Evolutionary conservation across 2,797 vertebrate genomes (phyloP).

Genomic region (Esox masquinongy): DNA sequence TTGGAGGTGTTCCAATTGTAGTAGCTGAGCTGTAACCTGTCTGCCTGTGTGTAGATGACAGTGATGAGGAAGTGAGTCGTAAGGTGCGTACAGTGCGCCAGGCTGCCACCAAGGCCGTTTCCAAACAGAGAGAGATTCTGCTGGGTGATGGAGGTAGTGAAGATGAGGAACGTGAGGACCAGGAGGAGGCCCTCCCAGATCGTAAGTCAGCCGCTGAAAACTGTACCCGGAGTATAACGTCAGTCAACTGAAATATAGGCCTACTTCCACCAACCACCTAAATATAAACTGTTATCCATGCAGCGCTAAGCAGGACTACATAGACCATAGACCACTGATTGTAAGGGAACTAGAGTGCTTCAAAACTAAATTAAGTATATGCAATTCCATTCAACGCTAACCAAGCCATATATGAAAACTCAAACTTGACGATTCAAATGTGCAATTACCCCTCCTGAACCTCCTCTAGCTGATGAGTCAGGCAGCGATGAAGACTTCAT

Average conservation of each 20-base stretch:
- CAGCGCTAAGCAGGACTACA: too few relatives aligned
- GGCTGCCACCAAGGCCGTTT: conserved; percentile 96
- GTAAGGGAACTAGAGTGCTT: too few relatives aligned
- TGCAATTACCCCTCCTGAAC: not conserved
- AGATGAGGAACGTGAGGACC: conserved; percentile 91
- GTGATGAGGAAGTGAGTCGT: conserved; percentile 93
- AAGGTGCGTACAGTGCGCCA: conserved; percentile 93
- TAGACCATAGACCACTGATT: too few relatives aligned
- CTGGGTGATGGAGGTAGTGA: conserved; percentile 93
- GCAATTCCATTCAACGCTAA: too few relatives aligned
- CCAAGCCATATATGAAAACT: too few relatives aligned
- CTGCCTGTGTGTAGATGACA: conserved; percentile 81
- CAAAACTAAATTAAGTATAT: too few relatives aligned
- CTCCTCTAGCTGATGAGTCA: conserved; percentile 72
- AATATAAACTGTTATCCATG: too few relatives aligned
- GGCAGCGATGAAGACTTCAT: conserved; percentile 97
- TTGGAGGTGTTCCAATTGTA: not conserved
- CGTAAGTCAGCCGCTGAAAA: conserved; percentile 76
- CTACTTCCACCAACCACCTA: not conserved
- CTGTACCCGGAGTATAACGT: not conserved
- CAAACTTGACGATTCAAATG: not conserved
- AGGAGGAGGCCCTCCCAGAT: conserved; percentile 86
- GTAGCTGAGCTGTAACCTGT: not conserved
- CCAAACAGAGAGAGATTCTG: conserved; percentile 97
- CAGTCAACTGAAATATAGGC: not conserved